Evolutionary conservation across 2,888 invertebrate species (phyloP).

Genomic region (Venustoraphidia nigricollis): DNA sequence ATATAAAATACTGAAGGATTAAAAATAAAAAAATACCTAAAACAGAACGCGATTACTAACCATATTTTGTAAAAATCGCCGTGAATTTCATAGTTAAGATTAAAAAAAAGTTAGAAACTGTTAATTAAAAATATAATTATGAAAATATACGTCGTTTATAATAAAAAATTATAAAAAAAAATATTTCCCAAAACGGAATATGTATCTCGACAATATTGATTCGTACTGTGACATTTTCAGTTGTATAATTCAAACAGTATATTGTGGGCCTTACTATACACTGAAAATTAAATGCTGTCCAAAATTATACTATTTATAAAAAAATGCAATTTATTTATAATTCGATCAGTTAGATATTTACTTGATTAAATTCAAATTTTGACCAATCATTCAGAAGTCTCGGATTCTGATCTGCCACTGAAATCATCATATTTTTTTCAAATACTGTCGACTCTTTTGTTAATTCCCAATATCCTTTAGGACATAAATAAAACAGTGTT

Average conservation of each 20-base stretch:
- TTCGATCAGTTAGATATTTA: background rate
- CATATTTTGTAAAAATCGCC: background rate
- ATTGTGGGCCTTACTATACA: slow-evolving; percentile 37
- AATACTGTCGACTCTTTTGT: no score
- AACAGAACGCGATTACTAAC: no score
- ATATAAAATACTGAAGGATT: no score
- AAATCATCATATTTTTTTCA: no score
- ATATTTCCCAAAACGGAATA: slow-evolving; percentile 24
- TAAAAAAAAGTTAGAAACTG: slow-evolving; percentile 18
- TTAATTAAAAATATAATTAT: slow-evolving; percentile 8
- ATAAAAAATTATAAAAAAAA: slow-evolving; percentile 10
- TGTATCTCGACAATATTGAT: slow-evolving; percentile 32
- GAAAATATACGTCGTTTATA: slow-evolving; percentile 21
- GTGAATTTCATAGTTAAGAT: background rate
- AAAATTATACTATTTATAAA: slow-evolving; percentile 20
- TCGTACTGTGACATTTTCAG: slow-evolving; percentile 31
- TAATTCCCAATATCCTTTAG: no score
- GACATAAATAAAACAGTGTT: no score
- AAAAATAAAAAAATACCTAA: no score
- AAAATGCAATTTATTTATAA: background rate
- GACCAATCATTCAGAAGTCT: no score
- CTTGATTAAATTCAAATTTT: no score
- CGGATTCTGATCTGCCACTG: no score
- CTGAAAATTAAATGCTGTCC: slow-evolving; percentile 34
- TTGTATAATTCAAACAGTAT: slow-evolving; percentile 32